Evolutionary conservation across 1,140 invertebrate genomes (phyloP).

Genomic region (Philotrypesis tridentata): DNA sequence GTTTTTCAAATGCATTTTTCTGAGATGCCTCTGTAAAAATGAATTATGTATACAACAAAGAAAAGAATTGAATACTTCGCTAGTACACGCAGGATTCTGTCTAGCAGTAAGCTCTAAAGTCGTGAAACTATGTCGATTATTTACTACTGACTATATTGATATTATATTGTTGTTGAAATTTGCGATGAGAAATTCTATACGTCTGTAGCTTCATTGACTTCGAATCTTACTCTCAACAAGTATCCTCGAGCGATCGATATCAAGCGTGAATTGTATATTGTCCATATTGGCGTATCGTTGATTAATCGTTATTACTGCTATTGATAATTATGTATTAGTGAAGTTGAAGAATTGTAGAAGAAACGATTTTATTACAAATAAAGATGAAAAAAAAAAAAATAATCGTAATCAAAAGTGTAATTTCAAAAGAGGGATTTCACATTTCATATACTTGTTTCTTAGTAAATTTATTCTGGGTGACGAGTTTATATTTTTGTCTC

Average conservation of each 20-base stretch:
- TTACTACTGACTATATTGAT: not conserved
- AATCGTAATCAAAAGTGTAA: not conserved
- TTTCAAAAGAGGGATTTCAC: slow-evolving; percentile 21
- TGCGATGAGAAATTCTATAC: not conserved
- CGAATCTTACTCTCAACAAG: slow-evolving; percentile 12
- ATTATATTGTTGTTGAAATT: slow-evolving; percentile 30
- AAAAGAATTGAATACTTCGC: slow-evolving; percentile 18
- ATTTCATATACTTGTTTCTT: slow-evolving; percentile 45
- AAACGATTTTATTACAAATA: slow-evolving; percentile 46
- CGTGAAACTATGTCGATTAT: not conserved
- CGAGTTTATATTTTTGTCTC: slow-evolving; percentile 57
- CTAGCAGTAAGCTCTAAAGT: not conserved
- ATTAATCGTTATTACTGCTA: slow-evolving; percentile 26
- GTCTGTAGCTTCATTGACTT: not conserved
- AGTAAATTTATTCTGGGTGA: slow-evolving; percentile 41
- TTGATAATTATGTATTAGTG: slow-evolving; percentile 24
- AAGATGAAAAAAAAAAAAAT: slow-evolving; percentile 36
- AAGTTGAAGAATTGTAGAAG: slow-evolving; percentile 37
- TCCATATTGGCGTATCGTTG: slow-evolving; percentile 30
- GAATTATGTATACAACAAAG: not conserved
- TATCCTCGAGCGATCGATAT: slow-evolving; percentile 7
- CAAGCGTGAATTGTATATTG: not conserved
- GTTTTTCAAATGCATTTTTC: slow-evolving; percentile 22
- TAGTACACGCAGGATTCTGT: not conserved
- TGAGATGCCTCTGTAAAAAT: slow-evolving; percentile 18